Percentiles rank a stretch among this genome's conserved stretches.
These are phyloP conservation scores for Apomyelois bistriatella DNA, from an alignment of 2,888 invertebrate species.

Conservation along the genomic window DNA sequence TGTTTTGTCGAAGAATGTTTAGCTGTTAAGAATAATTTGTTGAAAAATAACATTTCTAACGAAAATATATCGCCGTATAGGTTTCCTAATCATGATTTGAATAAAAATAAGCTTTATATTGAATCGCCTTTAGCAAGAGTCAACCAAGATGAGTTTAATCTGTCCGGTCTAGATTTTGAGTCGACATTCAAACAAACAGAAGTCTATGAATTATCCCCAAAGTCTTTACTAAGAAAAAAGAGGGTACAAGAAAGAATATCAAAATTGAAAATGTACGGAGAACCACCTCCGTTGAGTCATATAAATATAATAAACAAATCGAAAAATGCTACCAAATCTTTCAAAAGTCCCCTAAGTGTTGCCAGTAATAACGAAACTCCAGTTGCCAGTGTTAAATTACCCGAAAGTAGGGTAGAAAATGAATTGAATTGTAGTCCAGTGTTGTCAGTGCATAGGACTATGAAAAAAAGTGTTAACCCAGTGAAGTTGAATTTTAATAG, in stretches of 20 bases:
- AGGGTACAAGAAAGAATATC: constrained; percentile 64
- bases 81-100: constrained; percentile 45
- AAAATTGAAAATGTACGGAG: constrained; percentile 74
- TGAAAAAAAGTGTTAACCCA: constrained; percentile 50
- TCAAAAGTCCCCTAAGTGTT: constrained; percentile 55
- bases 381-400: constrained; percentile 24
- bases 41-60: constrained; percentile 31
- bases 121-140: constrained; percentile 46
- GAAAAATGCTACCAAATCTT: constrained; percentile 52
- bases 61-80: constrained; percentile 62
- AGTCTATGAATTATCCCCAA: constrained; percentile 47
- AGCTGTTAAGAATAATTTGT: constrained; percentile 47
- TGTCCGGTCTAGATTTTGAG: constrained; percentile 68
- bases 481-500: constrained; percentile 46
- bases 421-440: constrained; percentile 40
- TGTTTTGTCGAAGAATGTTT: constrained; percentile 40
- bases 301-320: constrained; percentile 62
- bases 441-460: constrained; percentile 40
- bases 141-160: constrained; percentile 46
- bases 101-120: constrained; percentile 50
- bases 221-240: constrained; percentile 45
- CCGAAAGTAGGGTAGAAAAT: constrained; percentile 24
- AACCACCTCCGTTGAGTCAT: constrained; percentile 77
- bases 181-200: constrained; percentile 60
- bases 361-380: constrained; percentile 24